Evolutionary conservation across 1,140 invertebrate species (phyloP), one percentile per base, ranked within the genome.

Genomic region (Halictus rubicundus): DNA sequence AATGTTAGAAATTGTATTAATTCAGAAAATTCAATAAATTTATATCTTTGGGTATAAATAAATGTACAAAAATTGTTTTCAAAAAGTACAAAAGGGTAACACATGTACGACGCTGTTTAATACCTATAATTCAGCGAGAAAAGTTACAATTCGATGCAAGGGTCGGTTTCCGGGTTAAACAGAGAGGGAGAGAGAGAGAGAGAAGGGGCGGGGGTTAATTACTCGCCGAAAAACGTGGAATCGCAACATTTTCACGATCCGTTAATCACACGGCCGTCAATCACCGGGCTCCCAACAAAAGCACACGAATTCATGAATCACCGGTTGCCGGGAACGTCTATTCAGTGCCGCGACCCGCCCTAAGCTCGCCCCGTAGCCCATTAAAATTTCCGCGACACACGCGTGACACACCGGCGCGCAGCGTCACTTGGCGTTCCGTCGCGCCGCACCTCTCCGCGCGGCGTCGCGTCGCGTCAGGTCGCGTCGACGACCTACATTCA

Each of bases 301-400:
- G 60, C 25, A 0, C 60, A 25, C 60, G 25, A 32, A 25, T 61
- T 27, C 25, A 61, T 37, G 60, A 63, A 63, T 27, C 60, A 63
- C n/a, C 54, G 49, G 49, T 52, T 21, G 4, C 49, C 49, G 49
- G 49, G 49, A 46, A n/a, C 14, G 46, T 64, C 71, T 68, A 54
- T 39, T 49, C 57, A 71, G 21, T 61, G 65, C 59, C 74, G 39
- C 79, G 79, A 78, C 66, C 74, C 74, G 68, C 74, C 74, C 79
- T 78, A 71, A 81, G 60, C 79, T 75, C 73, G 71, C 49, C 63
- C 27, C 32, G 73, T 21, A 27, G 74, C 52, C 79, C 79, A 81
- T 81, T 81, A 81, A 81, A 81, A 81, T 81, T 81, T 74, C 79
- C 69, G n/a, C 66, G 79, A 64, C 25, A 81, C 68, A 52, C 64